Base-by-base conservation (phyloP, 1,140 invertebrate species). In the Harpegnathos saltator region DNA sequence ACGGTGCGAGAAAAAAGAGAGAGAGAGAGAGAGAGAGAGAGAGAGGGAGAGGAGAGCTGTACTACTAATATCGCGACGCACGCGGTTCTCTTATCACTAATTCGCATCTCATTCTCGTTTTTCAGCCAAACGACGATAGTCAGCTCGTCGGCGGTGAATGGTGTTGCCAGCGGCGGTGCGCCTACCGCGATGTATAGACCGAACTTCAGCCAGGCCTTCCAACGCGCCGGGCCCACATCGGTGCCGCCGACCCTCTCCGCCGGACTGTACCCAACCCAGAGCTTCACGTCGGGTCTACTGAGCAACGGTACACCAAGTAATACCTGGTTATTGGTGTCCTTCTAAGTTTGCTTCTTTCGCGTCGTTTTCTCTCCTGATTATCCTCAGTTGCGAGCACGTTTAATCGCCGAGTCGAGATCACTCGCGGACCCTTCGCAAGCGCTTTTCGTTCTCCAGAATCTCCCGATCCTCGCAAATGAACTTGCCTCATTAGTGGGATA, bases 131-230 rank as follows among this genome's bases (percentile, higher is more conserved):
- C 94, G 78, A 94, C 94, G 91, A 94, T 94, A 93, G 93, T 94
- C 73, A 94, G 94, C 85, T 93, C 94, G 48, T 93, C 94, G 65
- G 91, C 94, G 58, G 94, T 95, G 82, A 95, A 95, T 90, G 95
- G 92, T 83, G 95, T 93, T 86, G 94, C 83, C 85, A 95, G 92
- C 90, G 93, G 92, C 69, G 94, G 96, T 38, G 95, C 96, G 44
- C 95, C 95, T 14, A 95, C 95, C 33, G 96, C 96, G 26, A 95
- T 97, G 93, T 97, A 96, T 93, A 95, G 96, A 93, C 96, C 96
- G 44, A 96, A 96, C 87, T 97, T 97, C 92, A 96, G 96, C 26
- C 96, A 96, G 87, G 96, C 96, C 54, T 97, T 97, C 86, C 96
- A 96, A 61, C 93, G 94, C 38, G 92, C 93, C 29, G 94, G 93